Evolutionary conservation across 2,113 vertebrate species (phyloP).

Genomic region (Condylura cristata): DNA sequence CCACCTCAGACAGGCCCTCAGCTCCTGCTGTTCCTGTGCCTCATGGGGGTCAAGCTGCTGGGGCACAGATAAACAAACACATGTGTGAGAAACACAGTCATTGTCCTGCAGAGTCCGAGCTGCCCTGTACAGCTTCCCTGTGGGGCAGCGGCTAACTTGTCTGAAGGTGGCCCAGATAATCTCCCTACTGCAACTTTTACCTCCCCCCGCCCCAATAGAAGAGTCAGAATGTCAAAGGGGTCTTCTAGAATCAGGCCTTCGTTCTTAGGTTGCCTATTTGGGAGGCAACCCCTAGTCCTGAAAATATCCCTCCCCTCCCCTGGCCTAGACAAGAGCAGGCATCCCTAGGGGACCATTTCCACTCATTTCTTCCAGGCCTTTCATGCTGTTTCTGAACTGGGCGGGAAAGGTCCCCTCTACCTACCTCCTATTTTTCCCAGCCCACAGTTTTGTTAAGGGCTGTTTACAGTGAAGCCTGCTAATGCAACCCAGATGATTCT

Average conservation of each 20-base stretch:
- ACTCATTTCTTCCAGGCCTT: background rate
- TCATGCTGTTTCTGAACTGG: background rate
- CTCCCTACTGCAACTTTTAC: background rate
- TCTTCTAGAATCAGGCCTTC: background rate
- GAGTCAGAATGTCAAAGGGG: background rate
- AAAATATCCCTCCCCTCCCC: too few species aligned
- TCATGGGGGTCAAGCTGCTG: constrained; percentile 87
- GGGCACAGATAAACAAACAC: constrained; percentile 52
- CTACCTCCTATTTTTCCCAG: constrained; percentile 51
- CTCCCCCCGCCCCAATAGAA: background rate
- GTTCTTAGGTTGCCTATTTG: background rate
- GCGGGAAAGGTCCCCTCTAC: background rate
- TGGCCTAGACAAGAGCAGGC: background rate
- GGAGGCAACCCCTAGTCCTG: too few species aligned
- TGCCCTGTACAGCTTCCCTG: background rate
- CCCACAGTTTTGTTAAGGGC: constrained; percentile 25
- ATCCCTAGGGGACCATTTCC: background rate
- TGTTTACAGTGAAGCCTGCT: constrained; percentile 57
- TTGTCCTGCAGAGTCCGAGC: background rate
- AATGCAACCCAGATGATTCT: constrained; percentile 68
- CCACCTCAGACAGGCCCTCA: constrained; percentile 94
- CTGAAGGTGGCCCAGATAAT: background rate
- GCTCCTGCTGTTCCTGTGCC: constrained; percentile 86
- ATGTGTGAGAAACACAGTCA: background rate
- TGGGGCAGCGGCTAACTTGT: background rate